These are phyloP conservation scores for Baccha elongata DNA, from an alignment of 2,888 invertebrate species.

Conservation along the genomic window DNA sequence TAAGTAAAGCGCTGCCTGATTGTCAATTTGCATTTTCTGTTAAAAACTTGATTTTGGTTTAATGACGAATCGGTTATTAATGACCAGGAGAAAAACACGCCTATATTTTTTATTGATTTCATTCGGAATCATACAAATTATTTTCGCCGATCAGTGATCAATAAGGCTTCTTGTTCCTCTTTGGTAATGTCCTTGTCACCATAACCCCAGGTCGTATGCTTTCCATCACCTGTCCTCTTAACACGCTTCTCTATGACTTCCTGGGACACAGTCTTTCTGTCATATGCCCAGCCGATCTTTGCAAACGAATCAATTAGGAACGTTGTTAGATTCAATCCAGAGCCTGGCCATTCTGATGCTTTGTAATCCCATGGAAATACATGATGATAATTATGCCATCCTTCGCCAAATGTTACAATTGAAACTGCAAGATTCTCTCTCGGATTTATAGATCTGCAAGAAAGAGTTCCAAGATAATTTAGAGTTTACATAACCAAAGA, in stretches of 20 bases:
- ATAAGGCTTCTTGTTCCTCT: no score
- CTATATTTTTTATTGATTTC: no score
- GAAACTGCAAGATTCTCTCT: conserved; percentile 86
- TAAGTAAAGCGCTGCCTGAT: no score
- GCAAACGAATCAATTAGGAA: conserved; percentile 91
- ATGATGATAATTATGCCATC: conserved; percentile 94
- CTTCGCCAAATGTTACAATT: conserved; percentile 87
- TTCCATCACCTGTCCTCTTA: conserved; percentile 89
- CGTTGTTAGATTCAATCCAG: conserved; percentile 89
- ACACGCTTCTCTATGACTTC: conserved; percentile 88
- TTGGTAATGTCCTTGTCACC: neutral
- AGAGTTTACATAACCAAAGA: no score
- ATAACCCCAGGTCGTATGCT: conserved; percentile 80
- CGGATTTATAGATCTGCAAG: conserved; percentile 87
- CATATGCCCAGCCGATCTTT: conserved; percentile 93
- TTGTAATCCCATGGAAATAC: conserved; percentile 94
- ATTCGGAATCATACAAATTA: no score
- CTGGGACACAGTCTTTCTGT: conserved; percentile 90
- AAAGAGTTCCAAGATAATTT: no score
- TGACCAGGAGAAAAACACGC: no score
- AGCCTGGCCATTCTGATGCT: conserved; percentile 90
- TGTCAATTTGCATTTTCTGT: no score
- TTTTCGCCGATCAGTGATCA: no score
- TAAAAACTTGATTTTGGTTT: no score
- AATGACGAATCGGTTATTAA: no score